Evolutionary conservation across 2,113 vertebrate genomes (phyloP).

Genomic region (Odontophorus gujanensis): DNA sequence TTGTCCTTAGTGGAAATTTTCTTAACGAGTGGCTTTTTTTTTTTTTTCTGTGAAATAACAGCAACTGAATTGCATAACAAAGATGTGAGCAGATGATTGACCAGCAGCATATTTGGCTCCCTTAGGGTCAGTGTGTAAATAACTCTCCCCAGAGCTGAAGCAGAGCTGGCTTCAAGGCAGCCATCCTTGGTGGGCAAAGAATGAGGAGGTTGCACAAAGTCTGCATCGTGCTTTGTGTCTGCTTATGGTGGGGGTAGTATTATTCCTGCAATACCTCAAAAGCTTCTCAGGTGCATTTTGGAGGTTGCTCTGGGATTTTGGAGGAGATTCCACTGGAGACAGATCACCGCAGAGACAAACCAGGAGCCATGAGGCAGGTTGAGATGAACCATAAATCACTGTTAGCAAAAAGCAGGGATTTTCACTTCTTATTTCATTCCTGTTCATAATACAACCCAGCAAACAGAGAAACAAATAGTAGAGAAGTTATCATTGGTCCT

Average conservation of each 20-base stretch:
- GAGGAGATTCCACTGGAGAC: not conserved
- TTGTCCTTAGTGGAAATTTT: not conserved
- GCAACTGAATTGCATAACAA: not conserved
- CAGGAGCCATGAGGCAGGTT: not conserved
- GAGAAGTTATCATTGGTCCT: conserved; percentile 72
- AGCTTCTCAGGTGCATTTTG: fast-evolving
- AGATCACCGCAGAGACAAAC: not conserved
- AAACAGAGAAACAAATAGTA: conserved; percentile 76
- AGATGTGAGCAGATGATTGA: not conserved
- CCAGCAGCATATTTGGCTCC: not conserved
- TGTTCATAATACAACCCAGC: conserved; percentile 28
- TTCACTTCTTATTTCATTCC: conserved; percentile 18
- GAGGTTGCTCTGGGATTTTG: not conserved
- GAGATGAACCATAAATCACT: not conserved
- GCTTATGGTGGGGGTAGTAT: not conserved
- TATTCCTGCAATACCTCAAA: fast-evolving
- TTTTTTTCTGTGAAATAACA: not conserved
- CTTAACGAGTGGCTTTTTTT: not conserved
- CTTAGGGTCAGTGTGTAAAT: not conserved
- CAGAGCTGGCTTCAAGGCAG: not conserved
- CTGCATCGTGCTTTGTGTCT: not conserved
- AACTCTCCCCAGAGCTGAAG: not conserved
- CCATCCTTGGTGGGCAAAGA: not conserved
- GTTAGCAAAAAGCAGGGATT: not conserved
- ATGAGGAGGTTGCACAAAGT: fast-evolving